phyloP scores from a whole-genome alignment of 53 echinoderm and acorn worm species.

The Patiria pectinifera region DNA sequence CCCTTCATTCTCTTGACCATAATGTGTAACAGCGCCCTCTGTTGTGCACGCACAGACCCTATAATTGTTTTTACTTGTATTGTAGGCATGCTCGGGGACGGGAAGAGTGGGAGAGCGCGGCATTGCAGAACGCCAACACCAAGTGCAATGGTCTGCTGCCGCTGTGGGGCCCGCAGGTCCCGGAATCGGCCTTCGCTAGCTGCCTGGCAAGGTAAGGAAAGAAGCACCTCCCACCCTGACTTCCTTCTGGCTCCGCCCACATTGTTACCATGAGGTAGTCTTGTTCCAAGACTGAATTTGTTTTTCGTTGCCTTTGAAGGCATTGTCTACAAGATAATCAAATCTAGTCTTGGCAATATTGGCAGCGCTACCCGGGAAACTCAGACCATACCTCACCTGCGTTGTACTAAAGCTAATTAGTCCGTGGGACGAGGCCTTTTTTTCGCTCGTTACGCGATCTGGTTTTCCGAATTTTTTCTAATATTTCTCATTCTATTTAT shows the following conservation, averaged over 20 bases:
- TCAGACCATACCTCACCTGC: not conserved
- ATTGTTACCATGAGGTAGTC: not conserved
- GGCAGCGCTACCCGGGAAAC: no score
- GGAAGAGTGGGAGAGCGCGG: conserved; percentile 99
- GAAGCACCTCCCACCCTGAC: not conserved
- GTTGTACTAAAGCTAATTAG: no score
- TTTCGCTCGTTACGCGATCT: no score
- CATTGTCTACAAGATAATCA: no score
- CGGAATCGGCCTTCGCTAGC: conserved; percentile 96
- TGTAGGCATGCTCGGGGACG: conserved; percentile 91
- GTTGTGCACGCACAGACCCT: no score
- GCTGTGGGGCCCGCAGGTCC: conserved; percentile 96
- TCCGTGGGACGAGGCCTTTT: no score
- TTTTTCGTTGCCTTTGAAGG: no score
- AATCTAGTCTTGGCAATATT: no score
- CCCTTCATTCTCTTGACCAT: no score
- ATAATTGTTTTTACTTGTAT: not conserved
- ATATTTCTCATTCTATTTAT: no score
- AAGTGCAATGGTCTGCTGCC: conserved; percentile 99
- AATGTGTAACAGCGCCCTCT: no score
- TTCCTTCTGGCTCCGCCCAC: not conserved
- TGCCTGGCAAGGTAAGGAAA: conserved; percentile 88
- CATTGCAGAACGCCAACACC: conserved; percentile 98
- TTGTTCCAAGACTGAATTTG: not conserved
- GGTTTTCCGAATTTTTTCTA: no score